Percentiles rank a stretch among this genome's conserved stretches.
phyloP scores from a whole-genome alignment of 30 jellyfish, hydroid and myxozoan genomes.

The Cassiopea andromeda region DNA sequence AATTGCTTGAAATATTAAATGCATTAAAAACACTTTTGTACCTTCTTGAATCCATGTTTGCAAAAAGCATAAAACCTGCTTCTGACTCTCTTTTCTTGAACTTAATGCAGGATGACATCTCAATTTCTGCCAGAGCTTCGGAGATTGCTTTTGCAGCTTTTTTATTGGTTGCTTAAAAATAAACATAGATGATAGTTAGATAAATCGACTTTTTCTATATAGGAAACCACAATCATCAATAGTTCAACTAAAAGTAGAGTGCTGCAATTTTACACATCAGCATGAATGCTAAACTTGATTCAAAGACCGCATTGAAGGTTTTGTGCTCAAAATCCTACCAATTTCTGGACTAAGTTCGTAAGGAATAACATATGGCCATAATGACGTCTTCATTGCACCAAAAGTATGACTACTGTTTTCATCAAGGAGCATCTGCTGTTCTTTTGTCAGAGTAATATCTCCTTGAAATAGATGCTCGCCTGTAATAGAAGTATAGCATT shows the following conservation, averaged over 20 bases:
- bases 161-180: slow-evolving; percentile 7
- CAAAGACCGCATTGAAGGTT: no score
- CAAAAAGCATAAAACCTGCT: slow-evolving; percentile 45
- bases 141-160: slow-evolving; percentile 31
- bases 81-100: slow-evolving; percentile 45
- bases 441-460: slow-evolving; percentile 29
- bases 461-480: slow-evolving; percentile 25
- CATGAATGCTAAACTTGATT: no score
- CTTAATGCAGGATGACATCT: slow-evolving; percentile 34
- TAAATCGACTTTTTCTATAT: no score
- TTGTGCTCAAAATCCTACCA: slow-evolving; percentile 3
- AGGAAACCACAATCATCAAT: no score
- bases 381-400: slow-evolving; percentile 45
- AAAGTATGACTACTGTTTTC: slow-evolving; percentile 22
- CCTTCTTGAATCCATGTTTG: slow-evolving; percentile 29
- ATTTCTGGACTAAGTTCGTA: slow-evolving; percentile 41
- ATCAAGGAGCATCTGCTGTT: slow-evolving; percentile 13
- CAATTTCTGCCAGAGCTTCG: slow-evolving; percentile 53
- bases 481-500: not conserved
- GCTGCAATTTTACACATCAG: no score
- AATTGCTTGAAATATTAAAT: no score
- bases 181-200: not conserved
- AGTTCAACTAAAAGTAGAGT: no score
- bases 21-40: no score
- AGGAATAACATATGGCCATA: slow-evolving; percentile 60